These are phyloP conservation scores for Athalia circularis DNA, from an alignment of 2,888 invertebrate species.

Conservation along the genomic window DNA sequence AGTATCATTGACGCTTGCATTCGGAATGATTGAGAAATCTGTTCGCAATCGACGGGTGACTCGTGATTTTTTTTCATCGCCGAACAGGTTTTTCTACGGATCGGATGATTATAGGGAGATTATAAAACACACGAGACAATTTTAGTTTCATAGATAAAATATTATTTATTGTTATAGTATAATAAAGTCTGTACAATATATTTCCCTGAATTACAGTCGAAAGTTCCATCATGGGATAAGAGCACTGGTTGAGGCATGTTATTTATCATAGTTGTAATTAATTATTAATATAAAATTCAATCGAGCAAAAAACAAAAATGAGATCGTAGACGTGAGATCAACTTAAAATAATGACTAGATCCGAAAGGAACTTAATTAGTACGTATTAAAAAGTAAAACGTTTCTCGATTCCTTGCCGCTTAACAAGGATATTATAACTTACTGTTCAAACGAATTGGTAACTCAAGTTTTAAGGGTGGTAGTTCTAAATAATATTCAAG, in stretches of 20 bases:
- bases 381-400: slow-evolving; percentile 37
- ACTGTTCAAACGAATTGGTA: not conserved
- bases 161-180: slow-evolving; percentile 70
- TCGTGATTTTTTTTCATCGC: not conserved
- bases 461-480: slow-evolving; percentile 13
- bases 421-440: no score
- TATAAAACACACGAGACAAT: not conserved
- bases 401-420: not conserved
- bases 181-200: slow-evolving; percentile 67
- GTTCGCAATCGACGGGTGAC: not conserved
- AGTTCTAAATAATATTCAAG: slow-evolving; percentile 8
- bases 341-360: slow-evolving; percentile 68
- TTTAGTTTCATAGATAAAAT: slow-evolving; percentile 64
- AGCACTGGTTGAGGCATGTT: slow-evolving; percentile 65
- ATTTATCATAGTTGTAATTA: slow-evolving; percentile 17
- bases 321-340: slow-evolving; percentile 66
- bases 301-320: slow-evolving; percentile 51
- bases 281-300: slow-evolving; percentile 41
- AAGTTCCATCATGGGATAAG: slow-evolving; percentile 63
- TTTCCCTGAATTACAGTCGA: slow-evolving; percentile 61
- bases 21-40: slow-evolving; percentile 1
- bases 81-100: not conserved
- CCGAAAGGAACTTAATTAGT: slow-evolving; percentile 65
- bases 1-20: not conserved
- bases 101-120: not conserved